phyloP scores from a whole-genome alignment of 1,140 invertebrate genomes.

The Ectropis grisescens region DNA sequence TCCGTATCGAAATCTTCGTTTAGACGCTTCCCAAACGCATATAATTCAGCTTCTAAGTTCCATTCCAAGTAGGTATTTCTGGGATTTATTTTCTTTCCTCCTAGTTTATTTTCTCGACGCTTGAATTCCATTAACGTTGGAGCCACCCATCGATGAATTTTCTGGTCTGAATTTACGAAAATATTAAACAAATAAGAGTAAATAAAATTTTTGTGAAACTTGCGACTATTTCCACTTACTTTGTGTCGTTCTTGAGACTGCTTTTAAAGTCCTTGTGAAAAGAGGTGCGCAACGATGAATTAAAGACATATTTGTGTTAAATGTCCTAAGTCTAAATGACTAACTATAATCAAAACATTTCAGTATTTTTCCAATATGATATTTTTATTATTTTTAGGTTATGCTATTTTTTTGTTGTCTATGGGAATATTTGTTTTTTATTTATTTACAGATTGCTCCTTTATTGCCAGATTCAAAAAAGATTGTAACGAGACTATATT shows the following conservation, averaged over 20 bases:
- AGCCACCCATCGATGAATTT: conserved; percentile 54
- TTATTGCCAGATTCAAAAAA: too few species aligned
- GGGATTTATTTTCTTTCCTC: conserved; percentile 42
- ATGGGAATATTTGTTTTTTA: too few species aligned
- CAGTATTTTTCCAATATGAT: too few species aligned
- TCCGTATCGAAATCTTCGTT: conserved; percentile 85
- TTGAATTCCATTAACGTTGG: conserved; percentile 49
- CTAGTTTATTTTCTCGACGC: conserved; percentile 35
- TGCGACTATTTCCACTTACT: conserved; percentile 16
- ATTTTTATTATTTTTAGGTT: too few species aligned
- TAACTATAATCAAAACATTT: too few species aligned
- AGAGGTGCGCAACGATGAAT: conserved; percentile 28
- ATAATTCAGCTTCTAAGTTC: conserved; percentile 92
- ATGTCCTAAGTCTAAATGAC: too few species aligned
- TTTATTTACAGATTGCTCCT: too few species aligned
- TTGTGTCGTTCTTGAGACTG: conserved; percentile 18
- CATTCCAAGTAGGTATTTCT: conserved; percentile 81
- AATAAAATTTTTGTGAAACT: too few species aligned
- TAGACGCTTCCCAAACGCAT: conserved; percentile 87
- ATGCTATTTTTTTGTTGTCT: too few species aligned
- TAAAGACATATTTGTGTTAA: conserved; percentile 38
- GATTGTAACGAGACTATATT: too few species aligned
- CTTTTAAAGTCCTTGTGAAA: conserved; percentile 17
- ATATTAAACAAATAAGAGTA: conserved; percentile 5
- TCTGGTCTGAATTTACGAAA: conserved; percentile 36